Evolutionary conservation across 2,797 vertebrate genomes (phyloP), one percentile per base, ranked within the genome.

Genomic region (Chelonia mydas): DNA sequence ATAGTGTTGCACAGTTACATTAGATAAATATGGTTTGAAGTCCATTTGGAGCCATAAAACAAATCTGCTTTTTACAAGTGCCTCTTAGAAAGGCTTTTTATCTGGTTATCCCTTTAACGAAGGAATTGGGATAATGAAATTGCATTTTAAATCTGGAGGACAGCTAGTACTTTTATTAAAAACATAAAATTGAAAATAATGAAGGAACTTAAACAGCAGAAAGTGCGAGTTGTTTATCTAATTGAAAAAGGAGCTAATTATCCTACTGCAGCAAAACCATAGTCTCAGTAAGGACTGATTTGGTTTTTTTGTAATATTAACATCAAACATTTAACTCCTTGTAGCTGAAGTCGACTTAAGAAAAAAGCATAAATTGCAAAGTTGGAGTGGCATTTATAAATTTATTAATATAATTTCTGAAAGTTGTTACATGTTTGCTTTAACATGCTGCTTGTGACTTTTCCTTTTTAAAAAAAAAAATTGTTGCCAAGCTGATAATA

Each of bases 71-170:
- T 96, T 93, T 95, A 93, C 89, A 93, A 91, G 94, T 88, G 31
- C 86, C 92, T 87, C 93, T 93, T 94, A 91, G 91, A 88, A 84
- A 96, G 90, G 92, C 96, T 97, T 91, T 97, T 94, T 91, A 89
- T 90, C 72, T 95, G 97, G 97, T 95, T 96, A 95, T 97, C 85
- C 90, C 89, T 90, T 96, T 93, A 92, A 94, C 54, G 94, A 97
- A 94, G 94, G 88, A 95, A 95, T 94, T 90, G 95, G 95, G 96
- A 95, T 96, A 94, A 97, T 96, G 95, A 80, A 94, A 97, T 95
- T 79, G 82, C 68, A 19, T 31, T 95, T 59, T 79, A 86, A 80
- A 86, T 80, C 90, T 90, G 54, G 33, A 95, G 81, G 88, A 89
- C 54, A 93, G 51, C 57, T 83, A 93, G 55, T 88, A 51, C 27